Percentiles rank a stretch among this genome's conserved stretches.
Evolutionary conservation across 2,797 vertebrate genomes (phyloP).

Genomic region (Sebastiscus tertius): DNA sequence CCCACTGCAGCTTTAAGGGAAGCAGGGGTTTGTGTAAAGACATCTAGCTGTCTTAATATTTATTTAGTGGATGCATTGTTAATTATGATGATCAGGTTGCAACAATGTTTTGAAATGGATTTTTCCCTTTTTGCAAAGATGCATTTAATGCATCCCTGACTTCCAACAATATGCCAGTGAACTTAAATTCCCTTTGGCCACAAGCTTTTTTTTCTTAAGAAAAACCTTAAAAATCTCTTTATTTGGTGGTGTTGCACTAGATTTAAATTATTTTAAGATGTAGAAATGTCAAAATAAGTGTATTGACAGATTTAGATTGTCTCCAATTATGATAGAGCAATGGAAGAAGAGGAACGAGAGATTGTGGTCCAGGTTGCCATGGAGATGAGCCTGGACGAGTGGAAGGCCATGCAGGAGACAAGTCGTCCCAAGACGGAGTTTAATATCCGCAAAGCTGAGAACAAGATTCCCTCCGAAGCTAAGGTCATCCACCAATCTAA

Average conservation of each 20-base stretch:
- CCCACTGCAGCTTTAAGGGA: too few species aligned
- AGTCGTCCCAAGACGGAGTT: slow-evolving; percentile 91
- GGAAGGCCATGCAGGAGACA: slow-evolving; percentile 91
- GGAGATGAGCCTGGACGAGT: slow-evolving; percentile 97
- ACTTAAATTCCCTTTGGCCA: background rate
- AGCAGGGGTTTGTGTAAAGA: background rate
- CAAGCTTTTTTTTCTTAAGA: background rate
- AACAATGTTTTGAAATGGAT: background rate
- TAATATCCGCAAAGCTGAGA: slow-evolving; percentile 93
- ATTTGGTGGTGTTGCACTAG: background rate
- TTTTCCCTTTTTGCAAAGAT: background rate
- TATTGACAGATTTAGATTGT: background rate
- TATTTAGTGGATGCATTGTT: background rate
- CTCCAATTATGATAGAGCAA: slow-evolving; percentile 35
- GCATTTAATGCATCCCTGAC: background rate
- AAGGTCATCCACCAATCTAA: slow-evolving; percentile 96
- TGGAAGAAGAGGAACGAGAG: slow-evolving; percentile 71
- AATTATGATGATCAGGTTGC: background rate
- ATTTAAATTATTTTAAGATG: background rate
- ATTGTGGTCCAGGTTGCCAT: slow-evolving; percentile 87
- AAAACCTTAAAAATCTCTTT: background rate
- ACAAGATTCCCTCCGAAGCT: slow-evolving; percentile 91
- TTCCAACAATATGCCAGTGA: background rate
- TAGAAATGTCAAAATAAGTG: background rate
- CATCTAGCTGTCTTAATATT: background rate